Conservation (phyloP, 2,113 vertebrate species). For the Todiramphus saurophagus region DNA sequence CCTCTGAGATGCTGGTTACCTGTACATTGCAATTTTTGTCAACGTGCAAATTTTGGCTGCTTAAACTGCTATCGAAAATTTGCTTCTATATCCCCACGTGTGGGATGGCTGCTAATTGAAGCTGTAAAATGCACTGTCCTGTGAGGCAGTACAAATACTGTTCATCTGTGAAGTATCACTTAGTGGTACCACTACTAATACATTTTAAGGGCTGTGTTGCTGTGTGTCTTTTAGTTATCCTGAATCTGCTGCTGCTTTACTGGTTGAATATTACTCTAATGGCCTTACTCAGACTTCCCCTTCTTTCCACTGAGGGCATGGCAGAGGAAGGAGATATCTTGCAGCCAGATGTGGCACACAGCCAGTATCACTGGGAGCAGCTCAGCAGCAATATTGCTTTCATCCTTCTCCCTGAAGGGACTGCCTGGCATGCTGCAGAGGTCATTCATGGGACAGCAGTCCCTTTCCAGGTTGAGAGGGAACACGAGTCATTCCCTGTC, state of each 20-base stretch:
- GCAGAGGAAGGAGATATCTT: not conserved
- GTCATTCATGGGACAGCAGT: not conserved
- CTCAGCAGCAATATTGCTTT: not conserved
- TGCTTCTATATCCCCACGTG: accelerated
- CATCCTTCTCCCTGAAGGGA: not conserved
- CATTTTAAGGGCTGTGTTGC: not conserved
- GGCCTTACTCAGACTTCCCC: not conserved
- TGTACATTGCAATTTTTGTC: not conserved
- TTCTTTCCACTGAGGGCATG: not conserved
- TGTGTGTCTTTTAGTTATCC: not conserved
- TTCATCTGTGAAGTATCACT: not conserved
- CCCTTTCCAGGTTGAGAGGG: not conserved
- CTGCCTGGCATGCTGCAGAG: not conserved
- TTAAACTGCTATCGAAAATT: not conserved
- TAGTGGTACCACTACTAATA: not conserved
- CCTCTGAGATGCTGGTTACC: not conserved
- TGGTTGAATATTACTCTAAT: not conserved
- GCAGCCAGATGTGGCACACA: not conserved
- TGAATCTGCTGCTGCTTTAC: not conserved
- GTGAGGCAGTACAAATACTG: not conserved
- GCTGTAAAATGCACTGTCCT: not conserved
- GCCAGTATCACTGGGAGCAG: not conserved
- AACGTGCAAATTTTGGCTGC: not conserved
- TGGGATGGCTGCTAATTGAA: not conserved
- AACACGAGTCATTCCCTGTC: not conserved